A percentile compares a stretch with the other conserved stretches of the same genome.
These are phyloP conservation scores for Allygus modestus DNA, from an alignment of 2,888 invertebrate species.

Conservation along the genomic window DNA sequence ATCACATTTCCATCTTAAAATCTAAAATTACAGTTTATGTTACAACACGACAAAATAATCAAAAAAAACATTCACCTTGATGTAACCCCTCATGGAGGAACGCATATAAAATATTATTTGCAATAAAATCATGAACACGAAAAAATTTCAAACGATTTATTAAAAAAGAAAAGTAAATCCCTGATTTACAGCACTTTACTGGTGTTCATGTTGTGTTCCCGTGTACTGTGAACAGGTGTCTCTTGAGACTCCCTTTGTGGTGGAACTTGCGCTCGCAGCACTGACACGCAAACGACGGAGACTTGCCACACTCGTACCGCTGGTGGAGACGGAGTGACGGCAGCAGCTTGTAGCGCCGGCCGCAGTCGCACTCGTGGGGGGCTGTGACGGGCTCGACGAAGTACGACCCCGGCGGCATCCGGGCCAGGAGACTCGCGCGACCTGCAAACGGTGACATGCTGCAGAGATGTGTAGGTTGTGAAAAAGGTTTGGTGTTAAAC, in stretches of 20 bases:
- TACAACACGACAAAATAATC: no score
- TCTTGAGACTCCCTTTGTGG: conserved; percentile 62
- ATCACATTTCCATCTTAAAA: no score
- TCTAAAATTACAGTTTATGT: no score
- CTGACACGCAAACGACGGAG: conserved; percentile 67
- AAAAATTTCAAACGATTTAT: no score
- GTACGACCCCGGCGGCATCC: conserved; percentile 30
- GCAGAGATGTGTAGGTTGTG: neutral
- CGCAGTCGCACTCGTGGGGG: conserved; percentile 60
- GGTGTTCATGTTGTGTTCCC: conserved; percentile 10
- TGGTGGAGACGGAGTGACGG: conserved; percentile 65
- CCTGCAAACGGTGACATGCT: neutral
- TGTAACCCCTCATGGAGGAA: no score
- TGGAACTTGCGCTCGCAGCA: conserved; percentile 66
- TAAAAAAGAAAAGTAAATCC: no score
- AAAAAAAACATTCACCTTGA: no score
- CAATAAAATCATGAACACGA: no score
- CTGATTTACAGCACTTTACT: no score
- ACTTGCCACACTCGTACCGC: conserved; percentile 68
- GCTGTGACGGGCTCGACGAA: neutral
- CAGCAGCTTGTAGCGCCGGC: conserved; percentile 65
- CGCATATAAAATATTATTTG: no score
- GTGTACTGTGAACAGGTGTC: conserved; percentile 59
- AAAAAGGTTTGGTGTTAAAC: neutral
- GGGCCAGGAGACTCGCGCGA: neutral